A percentile compares a stretch with the other conserved stretches of the same genome.
phyloP scores from a whole-genome alignment of 2,113 vertebrate species.

The Megalops atlanticus region DNA sequence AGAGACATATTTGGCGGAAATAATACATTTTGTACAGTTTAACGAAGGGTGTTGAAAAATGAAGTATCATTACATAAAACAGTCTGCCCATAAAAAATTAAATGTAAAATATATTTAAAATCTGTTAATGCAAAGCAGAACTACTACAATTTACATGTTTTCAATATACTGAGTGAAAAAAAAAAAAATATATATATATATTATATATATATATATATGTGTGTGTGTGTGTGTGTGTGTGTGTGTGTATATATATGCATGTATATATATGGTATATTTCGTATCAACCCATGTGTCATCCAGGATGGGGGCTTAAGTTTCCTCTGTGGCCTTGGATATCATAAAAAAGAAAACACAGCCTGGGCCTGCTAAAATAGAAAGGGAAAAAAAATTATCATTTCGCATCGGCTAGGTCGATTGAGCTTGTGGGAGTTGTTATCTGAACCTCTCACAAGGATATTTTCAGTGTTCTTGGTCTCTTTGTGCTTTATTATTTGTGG shows the following conservation, averaged over 20 bases:
- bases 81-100: too few relatives aligned
- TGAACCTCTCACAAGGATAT: constrained; percentile 36
- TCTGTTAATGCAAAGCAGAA: too few relatives aligned
- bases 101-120: too few relatives aligned
- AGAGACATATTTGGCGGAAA: too few relatives aligned
- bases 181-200: too few relatives aligned
- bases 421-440: constrained; percentile 30
- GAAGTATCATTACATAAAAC: background rate
- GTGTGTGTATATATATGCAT: background rate
- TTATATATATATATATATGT: background rate
- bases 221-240: background rate
- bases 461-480: constrained; percentile 37
- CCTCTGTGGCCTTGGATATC: constrained; percentile 1
- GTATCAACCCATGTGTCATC: too few relatives aligned
- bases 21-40: too few relatives aligned
- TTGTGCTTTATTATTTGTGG: constrained; percentile 16
- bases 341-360: constrained; percentile 42
- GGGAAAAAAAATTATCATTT: constrained; percentile 44
- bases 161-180: too few relatives aligned
- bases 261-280: background rate
- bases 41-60: too few relatives aligned
- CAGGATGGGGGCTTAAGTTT: background rate
- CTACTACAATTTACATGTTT: too few relatives aligned
- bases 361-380: constrained; percentile 43
- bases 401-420: constrained; percentile 32